These are phyloP conservation scores for Euphonia xanthogaster DNA, from an alignment of 2,797 vertebrate species.

Conservation along the genomic window DNA sequence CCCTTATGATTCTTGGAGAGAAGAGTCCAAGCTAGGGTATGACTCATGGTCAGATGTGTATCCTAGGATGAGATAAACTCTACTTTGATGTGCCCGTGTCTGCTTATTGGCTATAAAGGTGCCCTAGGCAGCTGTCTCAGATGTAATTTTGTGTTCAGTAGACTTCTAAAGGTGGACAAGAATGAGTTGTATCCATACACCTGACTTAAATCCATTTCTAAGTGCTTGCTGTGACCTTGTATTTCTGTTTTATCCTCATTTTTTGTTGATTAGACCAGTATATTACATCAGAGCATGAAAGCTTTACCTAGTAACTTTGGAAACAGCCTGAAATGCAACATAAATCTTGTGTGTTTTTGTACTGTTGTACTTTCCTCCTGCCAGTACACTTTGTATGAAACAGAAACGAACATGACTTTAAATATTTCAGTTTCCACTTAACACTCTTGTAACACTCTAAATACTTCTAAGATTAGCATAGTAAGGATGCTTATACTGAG, in stretches of 20 bases:
- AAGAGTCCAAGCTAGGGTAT: background rate
- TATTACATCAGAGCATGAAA: background rate
- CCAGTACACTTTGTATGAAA: background rate
- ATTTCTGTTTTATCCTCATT: background rate
- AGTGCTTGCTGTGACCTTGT: background rate
- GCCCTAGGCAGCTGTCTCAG: background rate
- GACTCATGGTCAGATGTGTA: background rate
- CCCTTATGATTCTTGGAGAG: background rate
- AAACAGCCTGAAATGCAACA: background rate
- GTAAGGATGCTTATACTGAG: background rate
- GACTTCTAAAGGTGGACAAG: background rate
- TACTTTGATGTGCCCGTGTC: background rate
- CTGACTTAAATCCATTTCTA: background rate
- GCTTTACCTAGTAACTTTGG: background rate
- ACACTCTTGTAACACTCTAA: background rate
- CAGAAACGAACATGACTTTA: background rate
- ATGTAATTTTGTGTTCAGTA: background rate
- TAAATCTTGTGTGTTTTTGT: background rate
- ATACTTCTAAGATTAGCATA: background rate
- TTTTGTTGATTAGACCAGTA: background rate
- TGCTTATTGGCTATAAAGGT: background rate
- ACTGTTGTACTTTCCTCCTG: background rate
- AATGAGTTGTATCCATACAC: background rate
- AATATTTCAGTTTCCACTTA: background rate
- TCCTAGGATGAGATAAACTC: background rate